These are phyloP conservation scores for Musca domestica DNA, from an alignment of 1,140 invertebrate genomes.

Conservation along the genomic window DNA sequence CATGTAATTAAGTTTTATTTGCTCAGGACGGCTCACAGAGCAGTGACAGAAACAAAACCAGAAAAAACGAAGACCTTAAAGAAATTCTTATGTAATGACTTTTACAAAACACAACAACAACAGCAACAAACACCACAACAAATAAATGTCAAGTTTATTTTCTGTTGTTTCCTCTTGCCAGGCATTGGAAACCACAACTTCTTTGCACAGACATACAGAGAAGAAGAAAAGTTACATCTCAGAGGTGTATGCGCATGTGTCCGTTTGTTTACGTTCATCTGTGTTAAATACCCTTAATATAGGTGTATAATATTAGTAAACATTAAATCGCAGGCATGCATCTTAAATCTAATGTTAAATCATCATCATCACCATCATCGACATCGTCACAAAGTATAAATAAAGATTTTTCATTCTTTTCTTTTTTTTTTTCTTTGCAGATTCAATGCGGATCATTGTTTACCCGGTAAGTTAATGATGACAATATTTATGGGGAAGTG, in stretches of 20 bases:
- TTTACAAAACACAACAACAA: background rate
- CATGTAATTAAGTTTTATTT: conserved; percentile 20
- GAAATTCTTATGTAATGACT: conserved; percentile 20
- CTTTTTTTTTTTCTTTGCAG: no score
- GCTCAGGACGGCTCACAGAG: background rate
- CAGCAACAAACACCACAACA: background rate
- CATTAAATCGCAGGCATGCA: conserved; percentile 20
- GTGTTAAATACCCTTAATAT: conserved; percentile 14
- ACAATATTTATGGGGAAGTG: no score
- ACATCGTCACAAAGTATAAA: no score
- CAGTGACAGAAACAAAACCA: background rate
- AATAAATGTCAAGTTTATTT: conserved; percentile 4
- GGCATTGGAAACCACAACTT: no score
- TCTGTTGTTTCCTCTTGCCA: no score
- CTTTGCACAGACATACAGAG: no score
- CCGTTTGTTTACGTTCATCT: no score
- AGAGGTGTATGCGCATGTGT: no score
- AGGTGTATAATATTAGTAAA: conserved; percentile 19
- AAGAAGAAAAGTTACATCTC: no score
- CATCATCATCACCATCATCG: background rate
- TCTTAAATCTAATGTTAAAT: conserved; percentile 20
- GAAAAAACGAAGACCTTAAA: background rate
- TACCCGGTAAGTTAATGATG: no score
- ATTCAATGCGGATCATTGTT: no score
- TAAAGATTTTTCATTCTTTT: no score